phyloP scores from a whole-genome alignment of 2,888 invertebrate genomes.

The Ectobius pallidus region DNA sequence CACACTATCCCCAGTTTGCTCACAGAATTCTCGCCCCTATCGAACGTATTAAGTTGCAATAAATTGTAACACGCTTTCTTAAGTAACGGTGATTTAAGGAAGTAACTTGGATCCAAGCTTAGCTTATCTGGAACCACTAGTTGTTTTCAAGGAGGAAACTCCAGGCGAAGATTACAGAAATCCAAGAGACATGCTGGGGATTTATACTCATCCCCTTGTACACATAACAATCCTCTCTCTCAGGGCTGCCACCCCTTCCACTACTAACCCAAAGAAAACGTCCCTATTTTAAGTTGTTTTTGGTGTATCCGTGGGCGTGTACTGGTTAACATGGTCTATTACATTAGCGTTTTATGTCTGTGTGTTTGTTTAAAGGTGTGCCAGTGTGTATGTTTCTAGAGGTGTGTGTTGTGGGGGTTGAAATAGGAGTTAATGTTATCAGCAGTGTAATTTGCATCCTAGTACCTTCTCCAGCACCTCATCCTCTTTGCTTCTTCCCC shows the following conservation, averaged over 20 bases:
- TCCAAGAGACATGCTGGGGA: slow-evolving; percentile 3
- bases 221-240: slow-evolving; percentile 3
- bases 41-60: no score
- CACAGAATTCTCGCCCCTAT: no score
- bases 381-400: not conserved
- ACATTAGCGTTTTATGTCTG: slow-evolving; percentile 12
- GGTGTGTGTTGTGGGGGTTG: slow-evolving; percentile 4
- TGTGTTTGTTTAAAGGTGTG: no score
- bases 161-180: not conserved
- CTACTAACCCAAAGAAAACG: not conserved
- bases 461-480: not conserved
- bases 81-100: no score
- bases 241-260: no score
- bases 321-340: not conserved
- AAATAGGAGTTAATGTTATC: slow-evolving; percentile 13
- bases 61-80: no score
- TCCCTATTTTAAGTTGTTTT: slow-evolving; percentile 2
- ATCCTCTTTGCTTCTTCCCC: not conserved
- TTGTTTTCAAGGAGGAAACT: no score
- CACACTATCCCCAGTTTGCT: no score
- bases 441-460: slow-evolving; percentile 15
- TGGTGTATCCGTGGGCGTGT: slow-evolving; percentile 8
- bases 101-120: no score
- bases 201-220: slow-evolving; percentile 1
- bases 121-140: no score